Percentiles rank a stretch among this genome's conserved stretches.
Conservation (phyloP, 1,140 invertebrate species). For the Calosoma granatense region DNA sequence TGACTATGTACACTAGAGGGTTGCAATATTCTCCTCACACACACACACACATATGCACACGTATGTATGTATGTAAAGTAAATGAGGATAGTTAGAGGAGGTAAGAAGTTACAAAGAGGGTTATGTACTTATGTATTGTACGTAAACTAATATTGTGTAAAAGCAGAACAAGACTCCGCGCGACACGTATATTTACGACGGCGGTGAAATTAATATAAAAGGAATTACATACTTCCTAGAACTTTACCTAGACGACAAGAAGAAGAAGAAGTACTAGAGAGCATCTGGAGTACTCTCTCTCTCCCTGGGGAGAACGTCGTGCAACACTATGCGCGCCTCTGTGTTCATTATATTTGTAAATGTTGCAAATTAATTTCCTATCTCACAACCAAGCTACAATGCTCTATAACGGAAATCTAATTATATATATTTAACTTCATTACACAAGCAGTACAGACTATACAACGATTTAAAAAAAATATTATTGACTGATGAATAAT, state of each 20-base stretch:
- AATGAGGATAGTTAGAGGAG: background rate
- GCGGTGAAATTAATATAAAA: constrained; percentile 7
- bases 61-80: too few species aligned
- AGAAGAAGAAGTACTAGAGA: too few species aligned
- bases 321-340: background rate
- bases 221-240: constrained; percentile 3
- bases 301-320: background rate
- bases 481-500: too few species aligned
- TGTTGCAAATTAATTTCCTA: background rate
- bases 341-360: background rate
- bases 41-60: background rate
- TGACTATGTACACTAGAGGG: too few species aligned
- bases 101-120: background rate
- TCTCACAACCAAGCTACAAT: background rate
- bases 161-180: background rate
- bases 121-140: background rate
- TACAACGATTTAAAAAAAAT: too few species aligned
- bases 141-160: constrained; percentile 1
- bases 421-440: too few species aligned
- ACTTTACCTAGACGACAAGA: background rate
- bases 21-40: too few species aligned
- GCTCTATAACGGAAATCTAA: too few species aligned
- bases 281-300: too few species aligned
- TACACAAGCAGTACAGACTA: too few species aligned
- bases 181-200: background rate